These are phyloP conservation scores for Lithophane socia DNA, from an alignment of 2,888 invertebrate species.

Conservation along the genomic window DNA sequence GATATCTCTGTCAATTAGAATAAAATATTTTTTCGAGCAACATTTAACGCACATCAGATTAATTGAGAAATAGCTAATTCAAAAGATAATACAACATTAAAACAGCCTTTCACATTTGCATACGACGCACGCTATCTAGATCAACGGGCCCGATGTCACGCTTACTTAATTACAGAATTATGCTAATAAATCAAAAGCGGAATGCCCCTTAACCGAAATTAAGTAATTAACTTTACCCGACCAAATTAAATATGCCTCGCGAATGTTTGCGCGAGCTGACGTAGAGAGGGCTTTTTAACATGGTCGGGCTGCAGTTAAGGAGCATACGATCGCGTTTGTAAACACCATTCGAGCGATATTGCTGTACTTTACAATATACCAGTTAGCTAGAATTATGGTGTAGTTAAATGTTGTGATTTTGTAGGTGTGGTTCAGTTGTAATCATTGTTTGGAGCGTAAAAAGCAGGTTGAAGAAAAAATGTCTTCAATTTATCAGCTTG, in stretches of 20 bases:
- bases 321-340: conserved; percentile 78
- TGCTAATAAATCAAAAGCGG: conserved; percentile 82
- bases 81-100: conserved; percentile 63
- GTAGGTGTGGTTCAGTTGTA: conserved; percentile 57
- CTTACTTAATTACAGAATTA: conserved; percentile 81
- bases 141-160: conserved; percentile 75
- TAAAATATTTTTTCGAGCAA: not conserved
- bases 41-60: conserved; percentile 25
- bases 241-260: conserved; percentile 72
- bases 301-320: conserved; percentile 69
- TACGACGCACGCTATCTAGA: conserved; percentile 67
- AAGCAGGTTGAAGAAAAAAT: conserved; percentile 21
- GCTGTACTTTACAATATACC: conserved; percentile 72
- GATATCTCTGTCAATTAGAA: not conserved
- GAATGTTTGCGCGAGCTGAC: conserved; percentile 65
- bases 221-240: conserved; percentile 84
- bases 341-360: conserved; percentile 72
- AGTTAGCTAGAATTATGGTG: conserved; percentile 68
- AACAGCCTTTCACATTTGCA: conserved; percentile 65
- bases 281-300: conserved; percentile 69
- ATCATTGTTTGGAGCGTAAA: conserved; percentile 17
- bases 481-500: not conserved
- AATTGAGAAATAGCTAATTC: conserved; percentile 60
- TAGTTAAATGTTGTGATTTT: conserved; percentile 65
- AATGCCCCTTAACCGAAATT: conserved; percentile 83